A percentile compares a stretch with the other conserved stretches of the same genome.
Conservation (phyloP, 1,140 invertebrate genomes). For the Eriocheir sinensis region DNA sequence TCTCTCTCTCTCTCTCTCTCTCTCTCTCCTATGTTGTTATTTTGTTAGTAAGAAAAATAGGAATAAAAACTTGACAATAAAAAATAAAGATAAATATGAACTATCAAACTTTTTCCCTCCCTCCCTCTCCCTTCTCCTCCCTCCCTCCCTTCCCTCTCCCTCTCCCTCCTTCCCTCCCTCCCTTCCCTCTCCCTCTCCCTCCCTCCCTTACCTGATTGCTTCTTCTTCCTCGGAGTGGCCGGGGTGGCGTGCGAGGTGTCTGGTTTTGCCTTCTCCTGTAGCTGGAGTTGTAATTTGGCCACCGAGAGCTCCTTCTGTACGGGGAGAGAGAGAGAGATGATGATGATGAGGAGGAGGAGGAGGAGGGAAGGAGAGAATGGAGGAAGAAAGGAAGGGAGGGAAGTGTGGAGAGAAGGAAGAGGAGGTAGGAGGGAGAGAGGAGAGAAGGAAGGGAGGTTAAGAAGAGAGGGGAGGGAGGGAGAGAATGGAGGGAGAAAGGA, state of each 20-base stretch:
- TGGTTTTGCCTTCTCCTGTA: slow-evolving; percentile 82
- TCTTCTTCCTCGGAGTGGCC: slow-evolving; percentile 50
- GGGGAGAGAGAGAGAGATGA: not conserved
- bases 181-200: not conserved
- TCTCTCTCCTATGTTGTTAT: not conserved
- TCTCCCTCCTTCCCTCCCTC: not conserved
- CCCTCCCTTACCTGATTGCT: slow-evolving; percentile 60
- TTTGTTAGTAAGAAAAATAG: not conserved
- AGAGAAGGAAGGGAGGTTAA: too few relatives aligned
- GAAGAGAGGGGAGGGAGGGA: not conserved
- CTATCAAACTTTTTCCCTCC: too few relatives aligned
- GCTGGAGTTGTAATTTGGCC: slow-evolving; percentile 68
- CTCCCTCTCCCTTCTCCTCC: too few relatives aligned
- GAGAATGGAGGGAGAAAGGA: not conserved
- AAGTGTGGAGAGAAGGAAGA: not conserved
- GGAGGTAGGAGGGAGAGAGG: not conserved
- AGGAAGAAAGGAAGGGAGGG: slow-evolving; percentile 25
- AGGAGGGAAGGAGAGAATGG: slow-evolving; percentile 5
- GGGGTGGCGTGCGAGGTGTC: slow-evolving; percentile 83
- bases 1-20: slow-evolving; percentile 45
- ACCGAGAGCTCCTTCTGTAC: slow-evolving; percentile 80
- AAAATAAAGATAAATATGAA: not conserved
- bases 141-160: too few relatives aligned
- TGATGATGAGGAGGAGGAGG: not conserved
- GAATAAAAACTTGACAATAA: not conserved